Base-by-base conservation (phyloP, 1,140 invertebrate genomes). In the Nasonia longicornis region DNA sequence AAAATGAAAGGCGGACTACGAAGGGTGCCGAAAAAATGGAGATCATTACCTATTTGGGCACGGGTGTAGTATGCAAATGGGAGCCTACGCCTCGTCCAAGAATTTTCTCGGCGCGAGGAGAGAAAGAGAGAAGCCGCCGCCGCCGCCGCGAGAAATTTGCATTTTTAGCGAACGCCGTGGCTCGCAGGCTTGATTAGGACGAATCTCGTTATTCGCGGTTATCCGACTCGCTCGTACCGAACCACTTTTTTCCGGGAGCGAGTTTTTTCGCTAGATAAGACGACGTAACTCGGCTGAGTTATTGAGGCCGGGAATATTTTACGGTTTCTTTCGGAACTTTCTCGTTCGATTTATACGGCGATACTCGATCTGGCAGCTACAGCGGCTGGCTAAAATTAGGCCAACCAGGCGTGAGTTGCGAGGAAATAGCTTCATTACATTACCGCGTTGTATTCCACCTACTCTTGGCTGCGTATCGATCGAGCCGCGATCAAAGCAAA, bases 171-270 rank as follows among this genome's bases (percentile, higher is more conserved):
- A 79, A 85, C 82, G 77, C 52, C 83, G 80, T 82, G 35, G 79
- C 52, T 67, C 64, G 64, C 64, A 6, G 83, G 84, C 84, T 86
- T 86, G 86, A 86, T 86, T 86, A 86, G 83, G 83, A 83, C 45
- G 72, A 82, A 85, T 85, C 84, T 85, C 86, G 84, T 85, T 85
- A 85, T 84, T 83, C 80, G 79, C 80, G 82, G 84, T 84, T 85
- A 85, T 85, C 85, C 71, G 64, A 31, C 73, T 63, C 16, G 31
- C 58, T 75, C n/a, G 8, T 22, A 8, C 35, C 63, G 22, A 14
- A n/a, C 11, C 35, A 6, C 26, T 22, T n/a, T 67, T 58, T 58
- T 58, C 16, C 12, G 45, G 0, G 52, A 58, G 52, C 22, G 29
- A 2, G n/a, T 16, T 45, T 69, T 79, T 69, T 52, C 22, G n/a